These are phyloP conservation scores for Parazoanthus swiftii DNA, from an alignment of 92 coral and sea anemone species.

Conservation along the genomic window DNA sequence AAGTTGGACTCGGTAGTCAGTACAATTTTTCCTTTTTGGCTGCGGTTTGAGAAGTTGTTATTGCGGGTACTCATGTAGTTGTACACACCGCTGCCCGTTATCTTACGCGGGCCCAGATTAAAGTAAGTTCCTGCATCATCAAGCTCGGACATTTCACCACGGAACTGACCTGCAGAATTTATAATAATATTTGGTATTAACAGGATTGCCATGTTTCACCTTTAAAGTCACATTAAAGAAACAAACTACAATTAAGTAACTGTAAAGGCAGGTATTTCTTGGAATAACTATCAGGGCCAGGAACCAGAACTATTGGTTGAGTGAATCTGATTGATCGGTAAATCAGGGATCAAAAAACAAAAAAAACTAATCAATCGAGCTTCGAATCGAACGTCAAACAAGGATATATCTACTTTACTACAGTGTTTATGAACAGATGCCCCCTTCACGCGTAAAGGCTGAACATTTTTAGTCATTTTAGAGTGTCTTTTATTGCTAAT, in stretches of 20 bases:
- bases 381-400: too few species aligned
- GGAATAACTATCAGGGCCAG: too few species aligned
- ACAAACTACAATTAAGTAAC: too few species aligned
- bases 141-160: conserved; percentile 98
- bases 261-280: neutral
- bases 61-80: conserved; percentile 97
- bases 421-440: too few species aligned
- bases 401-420: too few species aligned
- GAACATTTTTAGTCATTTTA: too few species aligned
- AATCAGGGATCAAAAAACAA: too few species aligned
- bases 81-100: conserved; percentile 87
- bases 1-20: conserved; percentile 61
- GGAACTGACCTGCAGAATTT: conserved; percentile 81
- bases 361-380: too few species aligned
- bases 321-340: too few species aligned
- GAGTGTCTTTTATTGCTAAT: too few species aligned
- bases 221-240: neutral
- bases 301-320: too few species aligned
- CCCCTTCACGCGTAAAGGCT: too few species aligned
- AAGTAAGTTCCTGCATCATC: conserved; percentile 98
- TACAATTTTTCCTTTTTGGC: conserved; percentile 91
- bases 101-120: conserved; percentile 87
- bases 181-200: neutral
- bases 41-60: conserved; percentile 95
- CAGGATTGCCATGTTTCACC: neutral